Conservation (phyloP, 2,888 invertebrate species). For the Drosophila setosimentum region DNA sequence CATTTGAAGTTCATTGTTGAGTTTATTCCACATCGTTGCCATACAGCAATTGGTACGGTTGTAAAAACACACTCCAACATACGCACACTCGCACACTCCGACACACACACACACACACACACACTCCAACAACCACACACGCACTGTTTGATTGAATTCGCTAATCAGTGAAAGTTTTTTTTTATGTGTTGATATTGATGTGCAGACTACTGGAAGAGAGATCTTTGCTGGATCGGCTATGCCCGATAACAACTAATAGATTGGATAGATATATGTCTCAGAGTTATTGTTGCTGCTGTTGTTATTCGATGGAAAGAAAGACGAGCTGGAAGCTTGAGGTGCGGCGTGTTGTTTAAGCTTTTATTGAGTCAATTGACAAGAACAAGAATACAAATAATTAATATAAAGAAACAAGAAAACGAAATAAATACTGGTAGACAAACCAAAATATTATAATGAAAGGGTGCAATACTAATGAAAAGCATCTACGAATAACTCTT, state of each 20-base stretch:
- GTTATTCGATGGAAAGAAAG: slow-evolving; percentile 4
- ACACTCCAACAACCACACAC: background rate
- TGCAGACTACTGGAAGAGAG: slow-evolving; percentile 27
- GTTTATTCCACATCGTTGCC: slow-evolving; percentile 6
- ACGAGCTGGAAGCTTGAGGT: slow-evolving; percentile 30
- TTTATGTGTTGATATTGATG: slow-evolving; percentile 3
- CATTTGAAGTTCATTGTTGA: slow-evolving; percentile 1
- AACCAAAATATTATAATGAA: slow-evolving; percentile 2
- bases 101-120: background rate
- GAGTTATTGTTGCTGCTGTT: slow-evolving; percentile 1
- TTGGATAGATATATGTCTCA: background rate
- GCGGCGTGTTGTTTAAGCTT: slow-evolving; percentile 58
- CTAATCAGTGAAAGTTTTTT: slow-evolving; percentile 44
- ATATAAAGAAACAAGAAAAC: slow-evolving; percentile 3
- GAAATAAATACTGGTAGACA: background rate
- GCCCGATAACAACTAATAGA: slow-evolving; percentile 3
- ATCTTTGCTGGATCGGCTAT: slow-evolving; percentile 28
- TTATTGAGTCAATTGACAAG: slow-evolving; percentile 47
- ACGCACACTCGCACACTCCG: background rate
- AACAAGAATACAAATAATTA: slow-evolving; percentile 21
- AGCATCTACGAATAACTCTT: slow-evolving; percentile 30
- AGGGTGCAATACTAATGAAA: slow-evolving; percentile 13
- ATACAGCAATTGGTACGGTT: background rate
- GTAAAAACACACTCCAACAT: background rate
- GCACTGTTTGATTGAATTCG: background rate